Percentiles rank a stretch among this genome's conserved stretches.
phyloP scores from a whole-genome alignment of 2,888 invertebrate species.

The Lepeophtheirus nordmannii region DNA sequence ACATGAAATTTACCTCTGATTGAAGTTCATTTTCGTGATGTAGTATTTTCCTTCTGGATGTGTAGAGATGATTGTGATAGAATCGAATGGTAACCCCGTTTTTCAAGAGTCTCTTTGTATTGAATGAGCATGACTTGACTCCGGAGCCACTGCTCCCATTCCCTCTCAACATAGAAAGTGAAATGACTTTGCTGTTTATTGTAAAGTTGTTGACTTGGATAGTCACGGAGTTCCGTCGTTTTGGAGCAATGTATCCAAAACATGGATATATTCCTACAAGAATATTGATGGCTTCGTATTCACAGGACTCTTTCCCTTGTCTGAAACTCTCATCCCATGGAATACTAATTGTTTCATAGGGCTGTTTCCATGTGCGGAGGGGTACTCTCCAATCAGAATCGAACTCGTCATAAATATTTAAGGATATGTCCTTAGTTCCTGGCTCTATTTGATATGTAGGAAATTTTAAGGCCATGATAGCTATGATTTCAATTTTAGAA shows the following conservation, averaged over 20 bases:
- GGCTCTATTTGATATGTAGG: too few relatives aligned
- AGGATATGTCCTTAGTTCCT: not conserved
- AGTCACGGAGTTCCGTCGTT: constrained; percentile 12
- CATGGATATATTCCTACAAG: constrained; percentile 12
- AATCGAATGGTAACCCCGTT: constrained; percentile 5
- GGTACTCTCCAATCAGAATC: not conserved
- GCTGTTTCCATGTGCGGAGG: not conserved
- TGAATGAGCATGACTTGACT: not conserved
- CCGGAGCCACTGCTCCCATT: not conserved
- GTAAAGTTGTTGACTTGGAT: constrained; percentile 5
- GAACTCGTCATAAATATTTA: not conserved
- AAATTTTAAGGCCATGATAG: too few relatives aligned
- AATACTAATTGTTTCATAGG: too few relatives aligned
- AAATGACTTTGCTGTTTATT: constrained; percentile 15
- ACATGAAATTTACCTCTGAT: constrained; percentile 1
- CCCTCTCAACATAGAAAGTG: not conserved
- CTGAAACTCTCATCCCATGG: too few relatives aligned
- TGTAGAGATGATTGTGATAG: constrained; percentile 10
- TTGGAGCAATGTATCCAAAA: constrained; percentile 14
- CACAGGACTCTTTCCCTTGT: not conserved
- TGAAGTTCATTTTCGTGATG: constrained; percentile 19
- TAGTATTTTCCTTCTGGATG: constrained; percentile 20
- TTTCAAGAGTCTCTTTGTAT: too few relatives aligned
- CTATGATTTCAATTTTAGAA: too few relatives aligned
- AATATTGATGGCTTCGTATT: not conserved